Base-by-base conservation (phyloP, 37 sponge, comb jelly and placozoan species). In the Mnemiopsis leidyi region DNA sequence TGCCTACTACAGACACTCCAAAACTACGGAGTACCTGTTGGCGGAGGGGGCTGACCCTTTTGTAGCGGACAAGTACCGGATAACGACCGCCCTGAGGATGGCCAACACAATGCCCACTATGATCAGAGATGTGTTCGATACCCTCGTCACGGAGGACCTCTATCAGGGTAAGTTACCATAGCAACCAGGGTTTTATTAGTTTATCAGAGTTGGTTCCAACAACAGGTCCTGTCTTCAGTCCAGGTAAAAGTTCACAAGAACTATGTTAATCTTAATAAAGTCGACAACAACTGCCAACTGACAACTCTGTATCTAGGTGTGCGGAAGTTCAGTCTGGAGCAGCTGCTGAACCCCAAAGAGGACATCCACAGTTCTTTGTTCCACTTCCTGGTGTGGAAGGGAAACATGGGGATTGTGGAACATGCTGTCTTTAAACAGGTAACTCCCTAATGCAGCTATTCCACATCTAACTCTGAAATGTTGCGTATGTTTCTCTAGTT, bases 301-400 rank as follows among this genome's bases (percentile, higher is more conserved):
- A n/a, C n/a, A n/a, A n/a, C n/a, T n/a, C n/a, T n/a, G n/a, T n/a
- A n/a, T n/a, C 68, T 25, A 71, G 75, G 75, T 5, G 75, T 29
- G 75, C 75, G 75, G 30, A 23, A 25, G 3, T 71, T 23, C 75
- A 28, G 20, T 28, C 75, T 71, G 2, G 30, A 71, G n/a, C 5
- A 71, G n/a, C 30, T 71, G 26, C 75, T 71, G 30, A 28, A 71
- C 25, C 21, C 5, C 21, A 28, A 71, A 3, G 75, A 71, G 3
- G 75, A 71, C 75, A 18, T 71, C 21, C 75, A 71, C 75, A 28
- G 75, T 18, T 71, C 75, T 18, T 25, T 71, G n/a, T 71, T 23
- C 75, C 75, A 71, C 25, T 71, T 71, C 75, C 75, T 71, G 75
- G 75, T 71, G n/a, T 71, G 75, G 75, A 71, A 71, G n/a, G n/a